A percentile compares a stretch with the other conserved stretches of the same genome.
Evolutionary conservation across 2,797 vertebrate genomes (phyloP).

Genomic region (Sebastes minor): DNA sequence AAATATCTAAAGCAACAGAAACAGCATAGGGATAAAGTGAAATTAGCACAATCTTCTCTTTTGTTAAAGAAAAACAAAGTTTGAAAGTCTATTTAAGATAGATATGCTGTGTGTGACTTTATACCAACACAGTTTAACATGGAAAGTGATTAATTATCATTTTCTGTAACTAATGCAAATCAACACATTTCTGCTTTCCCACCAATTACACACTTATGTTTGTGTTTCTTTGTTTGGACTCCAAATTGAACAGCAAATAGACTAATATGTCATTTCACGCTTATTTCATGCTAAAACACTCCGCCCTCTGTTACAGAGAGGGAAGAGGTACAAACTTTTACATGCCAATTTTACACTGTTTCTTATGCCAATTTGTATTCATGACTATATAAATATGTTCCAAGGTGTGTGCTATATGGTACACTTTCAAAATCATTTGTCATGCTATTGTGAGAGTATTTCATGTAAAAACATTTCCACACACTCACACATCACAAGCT

Average conservation of each 20-base stretch:
- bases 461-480: not conserved
- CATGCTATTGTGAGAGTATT: not conserved
- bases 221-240: constrained; percentile 5
- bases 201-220: not conserved
- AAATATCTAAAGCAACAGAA: not conserved
- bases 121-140: not conserved
- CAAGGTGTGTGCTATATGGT: not conserved
- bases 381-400: not conserved
- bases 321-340: not conserved
- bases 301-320: constrained; percentile 1
- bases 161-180: constrained; percentile 14
- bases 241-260: not conserved
- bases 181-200: not conserved
- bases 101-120: not conserved
- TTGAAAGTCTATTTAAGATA: not conserved
- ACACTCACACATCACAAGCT: not conserved
- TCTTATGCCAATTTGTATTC: not conserved
- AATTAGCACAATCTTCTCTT: not conserved
- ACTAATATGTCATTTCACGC: constrained; percentile 1
- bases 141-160: not conserved
- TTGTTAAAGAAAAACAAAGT: not conserved
- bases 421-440: not conserved
- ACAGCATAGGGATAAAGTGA: not conserved
- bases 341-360: not conserved
- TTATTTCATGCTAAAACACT: constrained; percentile 24